Evolutionary conservation across 1,140 invertebrate genomes (phyloP), one percentile per base, ranked within the genome.

Genomic region (Drosophila santomea): DNA sequence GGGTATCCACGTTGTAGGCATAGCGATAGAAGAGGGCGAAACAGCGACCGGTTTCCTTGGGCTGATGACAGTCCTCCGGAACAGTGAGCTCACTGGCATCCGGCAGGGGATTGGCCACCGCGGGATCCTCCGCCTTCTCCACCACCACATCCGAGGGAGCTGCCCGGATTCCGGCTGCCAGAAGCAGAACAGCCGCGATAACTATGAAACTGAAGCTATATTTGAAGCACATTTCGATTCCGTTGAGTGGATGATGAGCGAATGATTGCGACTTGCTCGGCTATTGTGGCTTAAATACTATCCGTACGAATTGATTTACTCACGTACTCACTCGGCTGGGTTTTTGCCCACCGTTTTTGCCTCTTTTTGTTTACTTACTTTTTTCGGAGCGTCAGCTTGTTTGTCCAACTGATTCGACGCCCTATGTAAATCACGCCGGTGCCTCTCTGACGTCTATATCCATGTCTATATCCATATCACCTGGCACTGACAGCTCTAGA

Each of bases 11-110:
- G 89, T 98, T 96, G 93, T 94, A 99, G 93, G 95, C 96, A 95
- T 96, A 99, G 38, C 96, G 94, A 63, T 95, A 94, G 86, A 95
- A 96, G 80, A 97, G 96, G 1, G 96, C 96, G 67, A 95, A 93
- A 85, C 98, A 99, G 1, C 96, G 96, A 1, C 98, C 98, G 84
- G 94, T 93, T 43, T 95, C 95, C 86, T 95, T 94, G 0, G 95
- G 93, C 86, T 96, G 95, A 48, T 96, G 94, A 90, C 98, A 99
- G 12, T 80, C 58, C 58, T 89, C 74, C 5, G 80, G 77, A 4
- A 89, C 69, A 6, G 17, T 48, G 8, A 45, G 25, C 25, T 80
- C 62, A 4, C 47, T 32, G 32, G 32, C 32, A 0, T 44, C 45
- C 0, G 15, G n/a, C 25, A 4, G 38, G 32, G 58, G 20, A 4